Percentiles rank a stretch among this genome's conserved stretches.
Conservation (phyloP, 2,113 vertebrate genomes). For the Rhineura floridana region DNA sequence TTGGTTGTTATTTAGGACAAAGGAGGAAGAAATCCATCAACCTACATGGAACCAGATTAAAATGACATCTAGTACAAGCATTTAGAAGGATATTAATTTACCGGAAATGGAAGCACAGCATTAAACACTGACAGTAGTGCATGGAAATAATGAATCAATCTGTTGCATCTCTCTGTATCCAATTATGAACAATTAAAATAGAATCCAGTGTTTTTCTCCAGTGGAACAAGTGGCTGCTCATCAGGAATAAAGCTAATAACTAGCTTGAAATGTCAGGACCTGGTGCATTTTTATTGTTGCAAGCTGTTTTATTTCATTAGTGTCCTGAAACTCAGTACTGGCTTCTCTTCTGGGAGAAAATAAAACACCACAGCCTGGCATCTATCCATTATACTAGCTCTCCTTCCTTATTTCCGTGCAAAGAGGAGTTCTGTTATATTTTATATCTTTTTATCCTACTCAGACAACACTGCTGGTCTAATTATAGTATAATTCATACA, state of each 20-base stretch:
- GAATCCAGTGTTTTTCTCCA: constrained; percentile 41
- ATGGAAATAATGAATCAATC: constrained; percentile 71
- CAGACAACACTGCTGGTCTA: neutral
- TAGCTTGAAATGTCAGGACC: constrained; percentile 33
- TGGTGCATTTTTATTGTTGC: constrained; percentile 32
- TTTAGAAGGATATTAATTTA: constrained; percentile 41
- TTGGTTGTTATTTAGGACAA: neutral
- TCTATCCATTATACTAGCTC: neutral
- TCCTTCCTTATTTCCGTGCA: constrained; percentile 13
- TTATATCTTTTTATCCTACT: neutral
- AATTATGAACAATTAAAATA: constrained; percentile 72
- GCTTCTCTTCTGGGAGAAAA: constrained; percentile 6
- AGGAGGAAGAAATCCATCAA: constrained; percentile 22
- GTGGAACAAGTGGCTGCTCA: constrained; percentile 48
- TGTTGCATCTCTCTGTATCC: constrained; percentile 60
- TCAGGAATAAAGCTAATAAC: constrained; percentile 54
- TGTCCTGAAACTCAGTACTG: constrained; percentile 21
- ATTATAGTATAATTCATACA: neutral
- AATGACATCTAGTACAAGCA: constrained; percentile 50
- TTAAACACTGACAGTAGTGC: constrained; percentile 47
- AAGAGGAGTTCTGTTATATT: neutral
- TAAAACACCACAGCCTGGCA: neutral
- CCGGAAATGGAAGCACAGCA: constrained; percentile 45
- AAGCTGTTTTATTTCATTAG: constrained; percentile 24
- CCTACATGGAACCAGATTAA: constrained; percentile 31